Percentiles rank a stretch among this genome's conserved stretches.
phyloP scores from a whole-genome alignment of 2,888 invertebrate species.

The Cheilosia vulpina region DNA sequence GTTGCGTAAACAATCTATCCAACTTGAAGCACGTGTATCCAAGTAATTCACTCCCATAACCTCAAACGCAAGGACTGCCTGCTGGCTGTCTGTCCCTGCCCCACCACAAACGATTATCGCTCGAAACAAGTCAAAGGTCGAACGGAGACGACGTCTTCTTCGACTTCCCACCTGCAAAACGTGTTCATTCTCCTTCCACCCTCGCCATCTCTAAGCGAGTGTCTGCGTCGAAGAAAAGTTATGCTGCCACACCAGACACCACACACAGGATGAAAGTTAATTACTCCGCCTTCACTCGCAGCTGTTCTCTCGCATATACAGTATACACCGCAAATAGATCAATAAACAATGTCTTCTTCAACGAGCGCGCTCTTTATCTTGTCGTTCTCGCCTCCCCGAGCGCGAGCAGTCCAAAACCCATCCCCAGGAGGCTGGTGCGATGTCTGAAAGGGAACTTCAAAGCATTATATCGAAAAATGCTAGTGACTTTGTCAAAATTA shows the following conservation, averaged over 20 bases:
- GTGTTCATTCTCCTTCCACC: neutral
- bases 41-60: conserved; percentile 7
- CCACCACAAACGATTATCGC: conserved; percentile 17
- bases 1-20: conserved; percentile 4
- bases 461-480: neutral
- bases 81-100: neutral
- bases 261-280: conserved; percentile 64
- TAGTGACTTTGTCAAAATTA: conserved; percentile 49
- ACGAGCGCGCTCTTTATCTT: neutral
- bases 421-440: neutral
- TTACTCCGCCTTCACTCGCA: conserved; percentile 67
- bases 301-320: conserved; percentile 50
- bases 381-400: neutral
- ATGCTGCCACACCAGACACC: conserved; percentile 25
- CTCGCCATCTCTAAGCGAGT: neutral
- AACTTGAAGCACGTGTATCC: conserved; percentile 13
- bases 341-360: conserved; percentile 49
- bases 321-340: conserved; percentile 58
- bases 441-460: conserved; percentile 2
- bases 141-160: conserved; percentile 1
- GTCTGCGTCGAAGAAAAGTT: conserved; percentile 59
- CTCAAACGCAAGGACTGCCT: neutral
- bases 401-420: neutral
- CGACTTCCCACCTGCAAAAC: neutral
- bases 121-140: conserved; percentile 50